These are phyloP conservation scores for Drosophila asahinai DNA, from an alignment of 1,140 invertebrate species.

Conservation along the genomic window DNA sequence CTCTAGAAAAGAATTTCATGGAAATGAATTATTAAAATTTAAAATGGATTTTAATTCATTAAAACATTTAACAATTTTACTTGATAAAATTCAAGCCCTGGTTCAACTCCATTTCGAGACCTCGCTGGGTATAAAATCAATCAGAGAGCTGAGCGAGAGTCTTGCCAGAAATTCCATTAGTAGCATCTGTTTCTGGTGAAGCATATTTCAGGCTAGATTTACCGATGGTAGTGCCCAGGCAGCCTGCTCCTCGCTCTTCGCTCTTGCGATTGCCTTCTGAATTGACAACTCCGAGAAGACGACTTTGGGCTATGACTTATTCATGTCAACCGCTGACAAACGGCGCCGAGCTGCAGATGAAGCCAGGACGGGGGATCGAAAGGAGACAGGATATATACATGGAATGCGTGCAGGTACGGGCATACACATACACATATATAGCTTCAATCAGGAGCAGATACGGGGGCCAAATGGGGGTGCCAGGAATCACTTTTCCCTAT, in stretches of 20 bases:
- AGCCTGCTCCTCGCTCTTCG: not conserved
- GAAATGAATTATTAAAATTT: no score
- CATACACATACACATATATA: not conserved
- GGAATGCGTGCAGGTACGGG: not conserved
- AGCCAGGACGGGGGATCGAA: conserved; percentile 25
- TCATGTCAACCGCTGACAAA: conserved; percentile 79
- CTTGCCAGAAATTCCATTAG: conserved; percentile 34
- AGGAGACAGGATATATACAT: not conserved
- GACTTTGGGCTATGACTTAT: conserved; percentile 71
- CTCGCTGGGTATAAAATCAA: conserved; percentile 22
- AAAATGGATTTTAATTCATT: not conserved
- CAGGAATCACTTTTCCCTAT: conserved; percentile 71
- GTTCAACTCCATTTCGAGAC: no score
- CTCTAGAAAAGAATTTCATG: no score
- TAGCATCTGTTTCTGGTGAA: conserved; percentile 31
- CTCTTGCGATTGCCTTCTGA: conserved; percentile 17
- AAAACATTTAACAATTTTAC: not conserved
- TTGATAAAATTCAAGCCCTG: no score
- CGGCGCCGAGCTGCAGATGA: conserved; percentile 57
- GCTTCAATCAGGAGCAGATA: conserved; percentile 31
- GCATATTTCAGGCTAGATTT: conserved; percentile 42
- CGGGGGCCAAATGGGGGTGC: conserved; percentile 1
- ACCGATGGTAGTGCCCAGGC: not conserved
- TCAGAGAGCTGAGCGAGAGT: not conserved
- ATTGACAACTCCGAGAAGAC: conserved; percentile 43